phyloP scores from a whole-genome alignment of 2,888 invertebrate genomes.

The Sphaerophoria rueppellii region DNA sequence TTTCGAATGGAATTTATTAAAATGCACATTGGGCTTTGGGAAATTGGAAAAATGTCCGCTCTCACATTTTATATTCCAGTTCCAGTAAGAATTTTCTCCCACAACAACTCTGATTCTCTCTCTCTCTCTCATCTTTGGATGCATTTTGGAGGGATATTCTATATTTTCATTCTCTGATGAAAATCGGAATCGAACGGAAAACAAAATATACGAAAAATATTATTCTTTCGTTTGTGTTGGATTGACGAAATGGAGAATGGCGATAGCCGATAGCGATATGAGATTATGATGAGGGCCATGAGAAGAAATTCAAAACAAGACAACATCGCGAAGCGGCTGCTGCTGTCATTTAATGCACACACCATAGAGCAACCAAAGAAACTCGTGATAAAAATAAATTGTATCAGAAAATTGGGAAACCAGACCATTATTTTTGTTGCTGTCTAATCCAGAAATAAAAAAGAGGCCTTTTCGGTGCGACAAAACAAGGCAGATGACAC shows the following conservation, averaged over 20 bases:
- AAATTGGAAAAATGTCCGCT: slow-evolving; percentile 33
- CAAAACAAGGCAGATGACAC: not conserved
- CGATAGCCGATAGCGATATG: slow-evolving; percentile 5
- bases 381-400: slow-evolving; percentile 24
- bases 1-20: slow-evolving; percentile 33
- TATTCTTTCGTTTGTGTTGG: slow-evolving; percentile 1
- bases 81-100: not conserved
- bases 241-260: not conserved
- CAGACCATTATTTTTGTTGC: slow-evolving; percentile 10
- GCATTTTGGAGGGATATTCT: slow-evolving; percentile 60
- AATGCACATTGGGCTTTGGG: slow-evolving; percentile 33
- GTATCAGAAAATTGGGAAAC: slow-evolving; percentile 13
- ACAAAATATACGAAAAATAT: slow-evolving; percentile 18
- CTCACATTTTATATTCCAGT: not conserved
- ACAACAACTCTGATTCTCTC: not conserved
- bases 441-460: not conserved
- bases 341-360: slow-evolving; percentile 35
- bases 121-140: slow-evolving; percentile 35
- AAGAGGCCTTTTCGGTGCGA: not conserved
- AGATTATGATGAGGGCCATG: not conserved
- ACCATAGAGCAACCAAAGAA: slow-evolving; percentile 1
- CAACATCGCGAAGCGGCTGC: slow-evolving; percentile 50
- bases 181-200: not conserved
- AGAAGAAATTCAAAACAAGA: slow-evolving; percentile 33
- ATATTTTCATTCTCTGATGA: slow-evolving; percentile 10